These are phyloP conservation scores for Pecten maximus DNA, from an alignment of 2,888 invertebrate species.

Conservation along the genomic window DNA sequence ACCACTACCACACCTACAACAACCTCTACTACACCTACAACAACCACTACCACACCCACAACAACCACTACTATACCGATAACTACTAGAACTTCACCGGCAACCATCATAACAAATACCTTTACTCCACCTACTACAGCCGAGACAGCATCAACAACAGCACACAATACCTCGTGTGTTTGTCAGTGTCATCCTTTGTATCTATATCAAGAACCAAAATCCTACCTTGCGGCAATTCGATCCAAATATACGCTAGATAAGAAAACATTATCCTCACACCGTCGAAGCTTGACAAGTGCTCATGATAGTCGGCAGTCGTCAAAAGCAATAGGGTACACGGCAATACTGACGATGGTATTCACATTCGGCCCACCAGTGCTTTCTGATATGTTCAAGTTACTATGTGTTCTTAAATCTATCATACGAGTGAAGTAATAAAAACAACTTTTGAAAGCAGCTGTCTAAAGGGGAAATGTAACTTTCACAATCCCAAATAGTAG, in stretches of 20 bases:
- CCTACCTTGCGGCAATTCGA: background rate
- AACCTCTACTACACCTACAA: no score
- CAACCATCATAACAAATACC: background rate
- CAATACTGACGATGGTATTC: background rate
- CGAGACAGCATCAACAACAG: background rate
- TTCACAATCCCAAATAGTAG: background rate
- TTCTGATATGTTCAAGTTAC: background rate
- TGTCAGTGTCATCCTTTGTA: background rate
- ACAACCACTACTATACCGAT: background rate
- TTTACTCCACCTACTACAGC: background rate
- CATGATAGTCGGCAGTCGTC: background rate
- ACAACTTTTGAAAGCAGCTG: background rate
- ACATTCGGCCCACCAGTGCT: background rate
- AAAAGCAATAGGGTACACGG: background rate
- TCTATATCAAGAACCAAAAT: background rate
- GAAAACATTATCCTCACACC: background rate
- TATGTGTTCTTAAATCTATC: background rate
- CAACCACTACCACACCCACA: background rate
- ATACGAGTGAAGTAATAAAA: no score
- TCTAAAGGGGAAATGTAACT: no score
- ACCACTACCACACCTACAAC: no score
- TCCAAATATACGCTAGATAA: background rate
- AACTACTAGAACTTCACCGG: background rate
- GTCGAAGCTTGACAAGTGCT: background rate
- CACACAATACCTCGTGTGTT: background rate